Percentiles rank a stretch among this genome's conserved stretches.
Evolutionary conservation across 2,888 invertebrate species (phyloP).

Genomic region (Eurois occulta): DNA sequence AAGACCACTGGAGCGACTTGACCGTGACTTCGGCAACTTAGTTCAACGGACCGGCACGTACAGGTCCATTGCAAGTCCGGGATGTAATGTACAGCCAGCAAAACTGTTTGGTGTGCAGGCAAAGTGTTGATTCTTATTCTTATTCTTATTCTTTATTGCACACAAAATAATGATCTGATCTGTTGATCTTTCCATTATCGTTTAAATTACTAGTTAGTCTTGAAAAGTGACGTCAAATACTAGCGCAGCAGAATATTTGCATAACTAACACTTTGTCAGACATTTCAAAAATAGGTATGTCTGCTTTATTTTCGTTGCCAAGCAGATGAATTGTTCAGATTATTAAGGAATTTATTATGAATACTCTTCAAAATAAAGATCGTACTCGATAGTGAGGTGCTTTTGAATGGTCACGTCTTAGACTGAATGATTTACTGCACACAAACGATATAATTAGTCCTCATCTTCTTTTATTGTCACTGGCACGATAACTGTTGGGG

Average conservation of each 20-base stretch:
- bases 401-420: no score
- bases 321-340: neutral
- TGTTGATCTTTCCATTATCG: neutral
- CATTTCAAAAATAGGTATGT: neutral
- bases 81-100: conserved; percentile 29
- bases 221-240: neutral
- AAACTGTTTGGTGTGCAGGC: neutral
- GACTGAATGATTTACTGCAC: neutral
- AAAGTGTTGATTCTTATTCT: neutral
- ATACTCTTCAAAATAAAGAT: neutral
- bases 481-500: no score
- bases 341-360: neutral
- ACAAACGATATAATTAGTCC: neutral
- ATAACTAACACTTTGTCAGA: neutral
- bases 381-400: neutral
- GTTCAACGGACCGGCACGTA: conserved; percentile 48
- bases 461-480: neutral
- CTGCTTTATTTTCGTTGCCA: neutral
- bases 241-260: neutral
- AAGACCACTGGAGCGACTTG: conserved; percentile 34
- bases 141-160: no score
- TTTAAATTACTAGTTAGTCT: neutral
- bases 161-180: no score
- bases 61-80: conserved; percentile 31
- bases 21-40: conserved; percentile 50